Percentiles rank a stretch among this genome's conserved stretches.
phyloP scores from a whole-genome alignment of 2,888 invertebrate species.

The Formica aserva region DNA sequence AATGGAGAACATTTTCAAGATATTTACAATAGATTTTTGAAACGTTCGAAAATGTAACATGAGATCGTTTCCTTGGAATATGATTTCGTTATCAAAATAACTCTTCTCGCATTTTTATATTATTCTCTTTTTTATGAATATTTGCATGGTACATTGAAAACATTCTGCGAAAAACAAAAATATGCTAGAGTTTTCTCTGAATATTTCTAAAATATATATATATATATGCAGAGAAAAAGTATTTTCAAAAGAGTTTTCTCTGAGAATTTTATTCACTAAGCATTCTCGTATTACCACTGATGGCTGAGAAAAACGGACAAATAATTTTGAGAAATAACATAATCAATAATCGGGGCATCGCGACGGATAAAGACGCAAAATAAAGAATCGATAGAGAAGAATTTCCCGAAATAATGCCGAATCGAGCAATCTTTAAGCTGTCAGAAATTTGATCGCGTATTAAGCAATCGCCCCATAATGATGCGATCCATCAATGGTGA shows the following conservation, averaged over 20 bases:
- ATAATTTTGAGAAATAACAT: slow-evolving; percentile 58
- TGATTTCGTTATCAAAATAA: not conserved
- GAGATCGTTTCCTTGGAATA: not conserved
- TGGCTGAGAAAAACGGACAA: not conserved
- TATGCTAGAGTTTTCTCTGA: not conserved
- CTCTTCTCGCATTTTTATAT: no score
- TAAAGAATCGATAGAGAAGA: not conserved
- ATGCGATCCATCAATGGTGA: not conserved
- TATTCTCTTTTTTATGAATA: not conserved
- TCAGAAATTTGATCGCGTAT: not conserved
- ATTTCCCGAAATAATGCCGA: slow-evolving; percentile 58
- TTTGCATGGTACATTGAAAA: not conserved
- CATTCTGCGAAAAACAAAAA: not conserved
- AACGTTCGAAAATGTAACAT: not conserved
- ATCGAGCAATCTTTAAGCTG: not conserved
- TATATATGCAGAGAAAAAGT: not conserved
- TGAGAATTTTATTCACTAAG: not conserved
- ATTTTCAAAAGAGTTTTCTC: not conserved
- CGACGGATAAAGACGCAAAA: slow-evolving; percentile 33
- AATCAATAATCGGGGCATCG: slow-evolving; percentile 64
- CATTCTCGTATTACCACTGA: not conserved
- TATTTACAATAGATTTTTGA: not conserved
- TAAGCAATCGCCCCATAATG: not conserved
- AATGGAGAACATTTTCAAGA: not conserved
- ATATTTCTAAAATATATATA: not conserved